Base-by-base conservation (phyloP, 2,888 invertebrate species). In the Tuta absoluta region DNA sequence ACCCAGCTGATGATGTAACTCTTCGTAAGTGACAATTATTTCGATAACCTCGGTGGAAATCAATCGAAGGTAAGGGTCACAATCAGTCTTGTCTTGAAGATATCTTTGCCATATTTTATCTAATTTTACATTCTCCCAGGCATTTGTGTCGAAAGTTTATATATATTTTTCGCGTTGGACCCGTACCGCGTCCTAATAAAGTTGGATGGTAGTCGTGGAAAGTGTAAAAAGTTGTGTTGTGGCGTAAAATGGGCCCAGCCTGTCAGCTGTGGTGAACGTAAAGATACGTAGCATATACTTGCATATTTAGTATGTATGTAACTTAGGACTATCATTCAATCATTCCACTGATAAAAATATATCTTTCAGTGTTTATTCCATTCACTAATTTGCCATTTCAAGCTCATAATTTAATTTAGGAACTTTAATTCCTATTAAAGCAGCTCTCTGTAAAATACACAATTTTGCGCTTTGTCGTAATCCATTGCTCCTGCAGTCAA, bases 51-150 rank as follows among this genome's bases (percentile, higher is more conserved):
- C 77, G 72, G 79, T 71, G 74, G 69, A 76, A 73, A 77, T 71
- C 72, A 78, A 78, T 81, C 79, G 74, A 82, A 85, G 84, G 88
- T 87, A 86, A 79, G 83, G 76, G 77, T 77, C 75, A 75, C 75
- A 72, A 68, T 79, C 75, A 71, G 74, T 80, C 79, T 81, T 75
- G 75, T 79, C 80, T 82, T 75, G 76, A 68, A 62, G 69, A 80
- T 79, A 81, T 77, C 79, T 85, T 89, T 89, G 89, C 90, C 90
- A 90, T 91, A 91, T 90, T 91, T 90, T 86, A 77, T 78, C 78
- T 73, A 82, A 82, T 89, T 83, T 74, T 82, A 82, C 83, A 82
- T 83, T 82, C 84, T 82, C 81, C 79, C 53, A 62, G 17, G 69
- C 69, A 70, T 78, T 68, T 76, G 78, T 63, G 69, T 68, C 71